Conservation (phyloP, 1,140 invertebrate genomes). For the Euura saliciscinereae region DNA sequence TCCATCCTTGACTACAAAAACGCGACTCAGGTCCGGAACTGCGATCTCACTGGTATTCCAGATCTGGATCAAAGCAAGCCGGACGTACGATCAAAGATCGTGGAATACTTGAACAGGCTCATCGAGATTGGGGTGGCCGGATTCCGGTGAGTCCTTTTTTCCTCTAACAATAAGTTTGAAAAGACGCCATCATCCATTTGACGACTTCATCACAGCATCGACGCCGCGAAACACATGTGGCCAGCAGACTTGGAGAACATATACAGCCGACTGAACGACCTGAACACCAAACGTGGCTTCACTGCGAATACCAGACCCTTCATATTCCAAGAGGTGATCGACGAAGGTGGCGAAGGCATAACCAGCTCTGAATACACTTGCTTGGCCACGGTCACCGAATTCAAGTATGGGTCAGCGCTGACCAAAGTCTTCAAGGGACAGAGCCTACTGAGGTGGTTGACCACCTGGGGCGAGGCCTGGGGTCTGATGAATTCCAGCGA, state of each 20-base stretch:
- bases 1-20: slow-evolving; percentile 53
- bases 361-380: slow-evolving; percentile 69
- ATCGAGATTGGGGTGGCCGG: slow-evolving; percentile 78
- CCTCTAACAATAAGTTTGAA: background rate
- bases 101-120: slow-evolving; percentile 66
- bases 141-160: slow-evolving; percentile 57
- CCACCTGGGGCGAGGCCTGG: slow-evolving; percentile 64
- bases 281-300: slow-evolving; percentile 68
- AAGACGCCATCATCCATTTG: too few relatives aligned
- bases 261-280: slow-evolving; percentile 64
- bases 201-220: slow-evolving; percentile 58
- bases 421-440: slow-evolving; percentile 50
- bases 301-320: slow-evolving; percentile 64
- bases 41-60: slow-evolving; percentile 70
- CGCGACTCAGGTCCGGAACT: slow-evolving; percentile 67
- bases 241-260: slow-evolving; percentile 73
- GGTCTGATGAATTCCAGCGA: slow-evolving; percentile 61
- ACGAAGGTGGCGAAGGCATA: slow-evolving; percentile 74
- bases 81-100: slow-evolving; percentile 70
- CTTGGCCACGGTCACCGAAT: slow-evolving; percentile 78
- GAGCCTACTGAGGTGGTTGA: slow-evolving; percentile 63
- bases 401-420: slow-evolving; percentile 66
- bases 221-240: slow-evolving; percentile 51
- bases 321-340: slow-evolving; percentile 86
- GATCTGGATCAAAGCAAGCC: slow-evolving; percentile 70